Evolutionary conservation across 2,113 vertebrate genomes (phyloP), one percentile per base, ranked within the genome.

Genomic region (Ochotona princeps): DNA sequence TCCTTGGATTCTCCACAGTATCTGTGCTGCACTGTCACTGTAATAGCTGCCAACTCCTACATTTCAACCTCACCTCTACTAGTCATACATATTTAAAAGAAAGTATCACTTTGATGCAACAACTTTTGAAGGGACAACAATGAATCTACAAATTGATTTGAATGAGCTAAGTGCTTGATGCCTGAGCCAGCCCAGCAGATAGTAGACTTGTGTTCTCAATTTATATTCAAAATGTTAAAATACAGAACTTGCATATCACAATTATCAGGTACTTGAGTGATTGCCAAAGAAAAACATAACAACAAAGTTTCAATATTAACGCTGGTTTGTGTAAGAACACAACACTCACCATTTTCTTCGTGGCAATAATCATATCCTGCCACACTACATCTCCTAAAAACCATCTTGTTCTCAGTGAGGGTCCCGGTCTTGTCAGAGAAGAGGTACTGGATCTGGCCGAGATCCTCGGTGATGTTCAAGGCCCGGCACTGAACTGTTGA

Each of bases 341-440:
- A 44, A 10, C 23, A 92, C 98, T 97, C 97, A 99, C 99, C 99
- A 70, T 99, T 99, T 88, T 99, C 99, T 76, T 98, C 95, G 70
- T 99, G 99, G 90, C 99, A 98, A 87, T 99, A 99, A 84, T 99
- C 99, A 8, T 98, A 97, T 25, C 99, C 99, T n/a, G 98, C 99
- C 86, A 99, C 98, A 89, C 98, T 99, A 96, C 99, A 99, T 47
- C 99, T 98, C 38, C 98, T 97, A 95, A 99, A 99, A 96, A 99
- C 98, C 99, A 99, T 99, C 96, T 99, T 99, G 96, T 99, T 99
- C 97, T 99, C 99, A 0, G 99, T 99, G 69, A 99, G 98, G 0
- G 99, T 99, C 96, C 99, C 99, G 0, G 99, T 99, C 97, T 99
- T 99, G 96, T 99, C 99, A 4, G 99, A 99, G 97, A 99, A 99